Percentiles rank a stretch among this genome's conserved stretches.
Evolutionary conservation across 1,140 invertebrate genomes (phyloP).

Genomic region (Mizuhopecten yessoensis): DNA sequence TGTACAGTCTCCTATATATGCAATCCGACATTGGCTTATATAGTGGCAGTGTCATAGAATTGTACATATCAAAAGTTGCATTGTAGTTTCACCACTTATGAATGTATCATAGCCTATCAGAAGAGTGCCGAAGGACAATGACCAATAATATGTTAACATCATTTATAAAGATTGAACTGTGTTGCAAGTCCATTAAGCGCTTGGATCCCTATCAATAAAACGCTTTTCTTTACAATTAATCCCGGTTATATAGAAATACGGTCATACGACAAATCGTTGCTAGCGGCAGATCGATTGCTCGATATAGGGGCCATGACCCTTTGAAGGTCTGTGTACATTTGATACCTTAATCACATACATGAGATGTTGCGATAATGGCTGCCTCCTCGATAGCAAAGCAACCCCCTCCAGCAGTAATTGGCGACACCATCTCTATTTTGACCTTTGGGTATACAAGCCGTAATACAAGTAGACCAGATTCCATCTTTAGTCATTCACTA

Average conservation of each 20-base stretch:
- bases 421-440: background rate
- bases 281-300: background rate
- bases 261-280: background rate
- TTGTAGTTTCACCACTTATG: no score
- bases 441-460: background rate
- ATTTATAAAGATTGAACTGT: background rate
- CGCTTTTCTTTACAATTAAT: background rate
- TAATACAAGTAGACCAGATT: background rate
- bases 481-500: no score
- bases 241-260: background rate
- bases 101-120: background rate
- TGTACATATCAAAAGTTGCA: no score
- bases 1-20: no score
- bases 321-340: background rate
- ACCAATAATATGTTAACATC: background rate
- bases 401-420: background rate
- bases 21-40: no score
- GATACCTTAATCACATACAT: background rate
- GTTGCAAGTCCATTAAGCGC: background rate
- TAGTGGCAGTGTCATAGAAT: no score
- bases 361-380: background rate
- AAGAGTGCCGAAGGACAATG: background rate
- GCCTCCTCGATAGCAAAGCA: background rate
- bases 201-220: no score
- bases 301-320: background rate